Conservation (phyloP, 2,113 vertebrate genomes). For the Gallinago undulata region DNA sequence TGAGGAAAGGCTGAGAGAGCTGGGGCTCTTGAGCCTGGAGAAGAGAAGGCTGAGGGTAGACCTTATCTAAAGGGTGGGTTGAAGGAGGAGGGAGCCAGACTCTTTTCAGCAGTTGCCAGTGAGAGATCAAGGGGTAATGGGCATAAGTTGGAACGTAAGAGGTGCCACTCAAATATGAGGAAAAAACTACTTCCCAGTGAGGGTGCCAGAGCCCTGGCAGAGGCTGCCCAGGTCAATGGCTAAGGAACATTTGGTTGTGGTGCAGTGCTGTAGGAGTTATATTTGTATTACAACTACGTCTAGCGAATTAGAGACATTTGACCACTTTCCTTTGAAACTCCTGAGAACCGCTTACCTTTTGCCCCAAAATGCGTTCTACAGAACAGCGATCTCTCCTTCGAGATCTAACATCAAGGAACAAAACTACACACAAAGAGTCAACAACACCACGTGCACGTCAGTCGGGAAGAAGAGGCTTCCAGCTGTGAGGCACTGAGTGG, state of each 20-base stretch:
- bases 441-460: accelerated
- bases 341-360: neutral
- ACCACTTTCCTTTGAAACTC: neutral
- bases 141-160: no score
- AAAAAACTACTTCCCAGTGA: no score
- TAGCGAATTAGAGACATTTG: neutral
- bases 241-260: neutral
- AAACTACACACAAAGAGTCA: neutral
- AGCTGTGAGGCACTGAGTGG: neutral
- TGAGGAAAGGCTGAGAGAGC: no score
- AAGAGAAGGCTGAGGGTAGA: no score
- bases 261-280: neutral
- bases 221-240: neutral
- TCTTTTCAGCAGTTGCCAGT: no score
- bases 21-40: no score
- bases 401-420: neutral
- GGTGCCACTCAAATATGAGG: no score
- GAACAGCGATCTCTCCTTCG: neutral
- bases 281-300: neutral
- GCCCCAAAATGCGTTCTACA: accelerated
- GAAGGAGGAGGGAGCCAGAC: no score
- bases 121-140: no score
- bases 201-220: no score
- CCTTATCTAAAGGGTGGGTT: no score
- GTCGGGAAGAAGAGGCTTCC: neutral